These are phyloP conservation scores for Pampus argenteus DNA, from an alignment of 2,797 vertebrate genomes.

Conservation along the genomic window DNA sequence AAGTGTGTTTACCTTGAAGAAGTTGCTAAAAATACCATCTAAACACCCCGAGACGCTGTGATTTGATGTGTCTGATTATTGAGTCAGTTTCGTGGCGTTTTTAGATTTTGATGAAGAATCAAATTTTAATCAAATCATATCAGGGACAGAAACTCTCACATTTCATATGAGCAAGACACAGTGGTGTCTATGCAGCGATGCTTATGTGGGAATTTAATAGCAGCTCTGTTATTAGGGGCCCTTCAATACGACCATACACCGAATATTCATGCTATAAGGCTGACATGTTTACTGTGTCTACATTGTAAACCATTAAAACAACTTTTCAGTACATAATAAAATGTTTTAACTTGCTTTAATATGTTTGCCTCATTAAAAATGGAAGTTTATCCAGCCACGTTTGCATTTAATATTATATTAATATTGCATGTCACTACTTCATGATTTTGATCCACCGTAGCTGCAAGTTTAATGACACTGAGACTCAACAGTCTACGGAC, in stretches of 20 bases:
- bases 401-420: constrained; percentile 37
- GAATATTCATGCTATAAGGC: background rate
- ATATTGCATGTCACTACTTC: constrained; percentile 40
- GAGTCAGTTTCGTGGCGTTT: constrained; percentile 6
- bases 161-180: constrained; percentile 22
- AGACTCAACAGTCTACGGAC: constrained; percentile 57
- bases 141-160: background rate
- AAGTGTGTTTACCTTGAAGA: constrained; percentile 14
- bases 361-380: constrained; percentile 49
- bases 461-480: constrained; percentile 62
- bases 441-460: constrained; percentile 43
- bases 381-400: constrained; percentile 5
- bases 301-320: constrained; percentile 41
- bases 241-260: background rate
- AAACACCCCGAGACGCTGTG: background rate
- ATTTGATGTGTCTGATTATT: constrained; percentile 1
- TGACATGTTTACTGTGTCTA: no score
- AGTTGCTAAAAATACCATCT: constrained; percentile 6
- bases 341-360: constrained; percentile 31
- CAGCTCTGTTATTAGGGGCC: background rate
- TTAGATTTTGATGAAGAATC: background rate
- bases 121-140: background rate
- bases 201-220: constrained; percentile 2
- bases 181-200: constrained; percentile 21
- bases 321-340: constrained; percentile 42